Conservation (phyloP, 1,140 invertebrate genomes). For the Papilio dardanus region DNA sequence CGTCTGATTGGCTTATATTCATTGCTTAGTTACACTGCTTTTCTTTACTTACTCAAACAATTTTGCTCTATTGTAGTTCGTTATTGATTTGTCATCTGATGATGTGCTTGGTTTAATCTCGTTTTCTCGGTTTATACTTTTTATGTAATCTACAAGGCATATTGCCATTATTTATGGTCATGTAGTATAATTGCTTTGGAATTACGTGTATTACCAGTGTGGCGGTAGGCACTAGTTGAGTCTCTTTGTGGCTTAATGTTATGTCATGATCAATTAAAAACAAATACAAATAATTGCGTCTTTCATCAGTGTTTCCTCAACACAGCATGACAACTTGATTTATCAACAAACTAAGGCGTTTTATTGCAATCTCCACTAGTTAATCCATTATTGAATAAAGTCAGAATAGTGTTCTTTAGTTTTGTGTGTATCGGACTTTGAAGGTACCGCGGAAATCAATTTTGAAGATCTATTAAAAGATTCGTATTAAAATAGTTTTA, state of each 20-base stretch:
- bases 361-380: not conserved
- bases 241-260: conserved; percentile 2
- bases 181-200: conserved; percentile 11
- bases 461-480: conserved; percentile 1
- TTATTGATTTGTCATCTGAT: not conserved
- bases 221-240: not conserved
- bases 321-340: not conserved
- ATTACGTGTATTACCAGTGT: conserved; percentile 20
- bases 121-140: not conserved
- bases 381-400: not conserved
- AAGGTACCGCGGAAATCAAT: not conserved
- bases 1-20: too few species aligned
- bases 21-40: too few species aligned
- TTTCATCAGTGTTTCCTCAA: not conserved
- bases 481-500: conserved; percentile 10
- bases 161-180: not conserved
- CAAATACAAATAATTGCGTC: not conserved
- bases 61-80: not conserved
- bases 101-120: too few species aligned
- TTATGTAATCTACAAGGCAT: not conserved
- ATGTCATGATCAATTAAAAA: conserved; percentile 5
- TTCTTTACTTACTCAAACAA: not conserved
- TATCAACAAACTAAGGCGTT: not conserved
- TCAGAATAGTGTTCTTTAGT: not conserved
- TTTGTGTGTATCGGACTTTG: not conserved